Percentiles rank a stretch among this genome's conserved stretches.
These are phyloP conservation scores for Forbesichthys agassizii DNA, from an alignment of 2,113 vertebrate genomes.

Conservation along the genomic window DNA sequence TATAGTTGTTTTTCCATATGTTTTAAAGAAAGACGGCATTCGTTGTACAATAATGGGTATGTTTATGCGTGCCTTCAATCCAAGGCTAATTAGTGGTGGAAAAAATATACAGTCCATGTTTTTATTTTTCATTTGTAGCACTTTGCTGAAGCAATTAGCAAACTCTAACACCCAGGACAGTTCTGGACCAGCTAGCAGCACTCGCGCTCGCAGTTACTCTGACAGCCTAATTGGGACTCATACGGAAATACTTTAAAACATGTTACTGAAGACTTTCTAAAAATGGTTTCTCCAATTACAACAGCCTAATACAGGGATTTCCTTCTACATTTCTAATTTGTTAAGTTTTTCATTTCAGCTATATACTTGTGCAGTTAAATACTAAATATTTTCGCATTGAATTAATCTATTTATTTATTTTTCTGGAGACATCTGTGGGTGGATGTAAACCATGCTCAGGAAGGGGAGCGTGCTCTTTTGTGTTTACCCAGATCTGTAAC, in stretches of 20 bases:
- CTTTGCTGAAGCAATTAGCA: conserved; percentile 16
- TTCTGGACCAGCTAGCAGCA: too few species aligned
- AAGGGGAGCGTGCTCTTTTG: conserved; percentile 35
- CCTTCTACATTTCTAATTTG: neutral
- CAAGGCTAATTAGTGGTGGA: conserved; percentile 46
- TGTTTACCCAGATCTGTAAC: conserved; percentile 56
- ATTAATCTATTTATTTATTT: neutral
- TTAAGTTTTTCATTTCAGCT: conserved; percentile 28
- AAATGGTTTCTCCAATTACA: neutral
- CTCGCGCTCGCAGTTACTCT: conserved; percentile 30
- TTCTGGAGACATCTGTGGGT: conserved; percentile 38
- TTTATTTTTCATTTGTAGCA: conserved; percentile 50
- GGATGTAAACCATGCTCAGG: conserved; percentile 31
- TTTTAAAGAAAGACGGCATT: neutral
- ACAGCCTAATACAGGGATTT: neutral
- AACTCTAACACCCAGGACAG: too few species aligned
- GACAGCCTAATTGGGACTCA: conserved; percentile 50
- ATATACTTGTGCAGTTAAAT: conserved; percentile 16
- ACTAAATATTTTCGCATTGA: conserved; percentile 21
- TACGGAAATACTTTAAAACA: conserved; percentile 24
- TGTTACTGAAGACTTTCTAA: neutral
- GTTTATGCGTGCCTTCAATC: conserved; percentile 1
- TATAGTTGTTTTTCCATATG: too few species aligned
- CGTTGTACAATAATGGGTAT: conserved; percentile 4
- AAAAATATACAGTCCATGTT: conserved; percentile 14